Evolutionary conservation across 2,797 vertebrate species (phyloP).

Genomic region (Lacerta agilis): DNA sequence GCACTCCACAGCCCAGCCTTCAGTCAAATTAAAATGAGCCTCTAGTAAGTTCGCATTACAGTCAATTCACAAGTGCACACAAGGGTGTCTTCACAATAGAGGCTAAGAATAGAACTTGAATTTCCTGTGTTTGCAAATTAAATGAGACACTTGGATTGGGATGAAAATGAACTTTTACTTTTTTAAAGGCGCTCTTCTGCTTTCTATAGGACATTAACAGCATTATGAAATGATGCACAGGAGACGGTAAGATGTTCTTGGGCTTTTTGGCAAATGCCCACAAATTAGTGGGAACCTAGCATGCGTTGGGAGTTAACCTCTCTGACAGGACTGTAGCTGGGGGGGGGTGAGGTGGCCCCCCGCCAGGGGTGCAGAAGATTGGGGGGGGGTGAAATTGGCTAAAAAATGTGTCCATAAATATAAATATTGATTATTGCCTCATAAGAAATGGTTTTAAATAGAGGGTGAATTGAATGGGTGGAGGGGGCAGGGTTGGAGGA

Average conservation of each 20-base stretch:
- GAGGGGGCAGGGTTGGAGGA: too few relatives aligned
- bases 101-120: slow-evolving; percentile 17
- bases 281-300: too few relatives aligned
- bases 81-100: slow-evolving; percentile 6
- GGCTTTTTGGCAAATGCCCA: neutral
- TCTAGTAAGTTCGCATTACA: neutral
- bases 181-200: too few relatives aligned
- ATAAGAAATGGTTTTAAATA: too few relatives aligned
- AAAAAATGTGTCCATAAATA: too few relatives aligned
- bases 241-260: neutral
- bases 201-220: neutral
- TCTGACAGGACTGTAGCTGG: too few relatives aligned
- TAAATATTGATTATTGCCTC: too few relatives aligned
- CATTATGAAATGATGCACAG: neutral
- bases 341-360: too few relatives aligned
- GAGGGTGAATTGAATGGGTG: too few relatives aligned
- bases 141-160: slow-evolving; percentile 13
- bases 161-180: neutral
- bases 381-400: too few relatives aligned
- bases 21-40: neutral
- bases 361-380: fast-evolving
- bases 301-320: too few relatives aligned
- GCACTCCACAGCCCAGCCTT: neutral
- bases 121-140: slow-evolving; percentile 21
- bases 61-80: neutral